These are phyloP conservation scores for Gambusia affinis DNA, from an alignment of 2,113 vertebrate genomes.

Conservation along the genomic window DNA sequence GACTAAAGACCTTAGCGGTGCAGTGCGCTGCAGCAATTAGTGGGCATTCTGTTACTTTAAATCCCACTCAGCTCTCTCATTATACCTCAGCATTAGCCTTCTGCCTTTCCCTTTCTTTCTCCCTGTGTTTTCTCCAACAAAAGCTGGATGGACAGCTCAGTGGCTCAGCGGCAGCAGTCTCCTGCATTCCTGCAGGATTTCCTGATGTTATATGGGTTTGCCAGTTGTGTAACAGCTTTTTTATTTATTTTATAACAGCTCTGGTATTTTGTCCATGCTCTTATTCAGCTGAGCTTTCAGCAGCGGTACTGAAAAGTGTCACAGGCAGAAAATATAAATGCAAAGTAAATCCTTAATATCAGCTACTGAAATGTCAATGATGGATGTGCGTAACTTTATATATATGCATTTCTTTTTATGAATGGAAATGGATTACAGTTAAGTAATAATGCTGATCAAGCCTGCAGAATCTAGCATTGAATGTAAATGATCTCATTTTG, in stretches of 20 bases:
- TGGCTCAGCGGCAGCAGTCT: conserved; percentile 13
- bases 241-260: conserved; percentile 1
- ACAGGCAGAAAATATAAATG: conserved; percentile 8
- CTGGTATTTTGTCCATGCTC: conserved; percentile 17
- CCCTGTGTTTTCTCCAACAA: background rate
- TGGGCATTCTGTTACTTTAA: too few relatives aligned
- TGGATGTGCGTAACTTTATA: background rate
- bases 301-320: background rate
- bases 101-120: background rate
- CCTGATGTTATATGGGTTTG: conserved; percentile 16
- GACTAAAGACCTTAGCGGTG: too few relatives aligned
- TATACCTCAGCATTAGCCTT: too few relatives aligned
- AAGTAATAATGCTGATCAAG: too few relatives aligned
- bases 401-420: too few relatives aligned
- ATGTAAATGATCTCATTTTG: too few relatives aligned
- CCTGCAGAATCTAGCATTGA: too few relatives aligned
- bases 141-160: background rate
- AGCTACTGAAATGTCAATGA: background rate
- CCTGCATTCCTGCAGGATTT: conserved; percentile 2
- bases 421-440: too few relatives aligned
- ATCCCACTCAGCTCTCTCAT: too few relatives aligned
- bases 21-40: too few relatives aligned
- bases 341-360: conserved; percentile 9
- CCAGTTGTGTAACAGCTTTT: conserved; percentile 40
- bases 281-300: conserved; percentile 12